Conservation (phyloP, 2,888 invertebrate species). For the Antheraea yamamai region DNA sequence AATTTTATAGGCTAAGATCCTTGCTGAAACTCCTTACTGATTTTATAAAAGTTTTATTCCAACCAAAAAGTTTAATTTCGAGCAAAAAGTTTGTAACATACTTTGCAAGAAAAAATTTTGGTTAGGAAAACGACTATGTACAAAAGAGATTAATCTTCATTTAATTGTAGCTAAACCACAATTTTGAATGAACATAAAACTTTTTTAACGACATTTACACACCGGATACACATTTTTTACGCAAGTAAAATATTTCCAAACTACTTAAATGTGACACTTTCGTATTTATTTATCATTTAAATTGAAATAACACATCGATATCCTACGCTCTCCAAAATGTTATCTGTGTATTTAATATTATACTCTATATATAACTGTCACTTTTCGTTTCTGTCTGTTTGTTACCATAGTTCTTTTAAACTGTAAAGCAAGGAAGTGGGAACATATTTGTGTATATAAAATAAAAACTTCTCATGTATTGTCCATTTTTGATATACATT, state of each 20-base stretch:
- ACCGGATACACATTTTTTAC: constrained; percentile 27
- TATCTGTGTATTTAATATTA: no score
- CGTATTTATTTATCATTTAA: constrained; percentile 50
- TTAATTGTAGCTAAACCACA: not conserved
- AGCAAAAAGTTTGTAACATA: not conserved
- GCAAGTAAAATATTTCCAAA: constrained; percentile 36
- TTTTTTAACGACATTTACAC: constrained; percentile 12
- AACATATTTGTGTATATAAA: no score
- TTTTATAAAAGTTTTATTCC: no score
- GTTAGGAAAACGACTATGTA: not conserved
- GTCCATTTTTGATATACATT: no score
- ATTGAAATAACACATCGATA: constrained; percentile 30
- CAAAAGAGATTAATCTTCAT: not conserved
- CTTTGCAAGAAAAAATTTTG: not conserved
- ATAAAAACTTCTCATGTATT: no score
- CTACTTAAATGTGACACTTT: constrained; percentile 38
- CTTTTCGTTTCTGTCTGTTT: no score
- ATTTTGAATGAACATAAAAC: not conserved
- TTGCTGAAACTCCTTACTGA: no score
- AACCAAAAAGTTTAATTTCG: not conserved
- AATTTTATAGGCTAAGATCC: no score
- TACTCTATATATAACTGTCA: constrained; percentile 22
- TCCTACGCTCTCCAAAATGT: constrained; percentile 33
- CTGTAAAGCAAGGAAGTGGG: no score
- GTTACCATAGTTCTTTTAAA: no score